phyloP scores from a whole-genome alignment of 2,113 vertebrate species.

The Bubo bubo region DNA sequence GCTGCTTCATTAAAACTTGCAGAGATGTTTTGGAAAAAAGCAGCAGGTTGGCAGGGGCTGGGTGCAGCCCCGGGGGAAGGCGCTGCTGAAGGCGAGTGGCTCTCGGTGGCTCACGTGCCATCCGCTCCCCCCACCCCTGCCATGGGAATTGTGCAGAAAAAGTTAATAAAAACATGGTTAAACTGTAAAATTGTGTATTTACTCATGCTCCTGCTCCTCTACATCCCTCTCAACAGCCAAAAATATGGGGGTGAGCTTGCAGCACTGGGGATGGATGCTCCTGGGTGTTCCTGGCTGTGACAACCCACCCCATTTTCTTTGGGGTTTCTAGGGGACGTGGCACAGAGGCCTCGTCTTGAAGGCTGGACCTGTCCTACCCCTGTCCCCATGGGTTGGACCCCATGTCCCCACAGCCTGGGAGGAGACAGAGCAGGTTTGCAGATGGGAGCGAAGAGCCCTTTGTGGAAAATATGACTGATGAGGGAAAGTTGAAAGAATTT shows the following conservation, averaged over 20 bases:
- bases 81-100: neutral
- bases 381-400: neutral
- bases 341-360: neutral
- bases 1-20: slow-evolving; percentile 32
- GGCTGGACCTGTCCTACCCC: neutral
- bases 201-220: neutral
- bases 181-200: fast-evolving
- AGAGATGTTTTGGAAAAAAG: slow-evolving; percentile 54
- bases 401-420: neutral
- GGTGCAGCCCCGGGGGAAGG: neutral
- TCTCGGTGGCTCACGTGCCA: neutral
- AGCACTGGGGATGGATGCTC: neutral
- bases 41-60: neutral
- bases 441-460: neutral
- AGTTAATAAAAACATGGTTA: fast-evolving
- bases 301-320: neutral
- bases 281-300: neutral
- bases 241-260: neutral
- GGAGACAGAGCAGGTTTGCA: neutral
- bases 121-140: neutral
- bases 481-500: neutral
- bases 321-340: neutral
- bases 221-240: fast-evolving
- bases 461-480: neutral
- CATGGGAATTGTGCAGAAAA: neutral